Evolutionary conservation across 2,888 invertebrate species (phyloP).

Genomic region (Endotricha flammealis): DNA sequence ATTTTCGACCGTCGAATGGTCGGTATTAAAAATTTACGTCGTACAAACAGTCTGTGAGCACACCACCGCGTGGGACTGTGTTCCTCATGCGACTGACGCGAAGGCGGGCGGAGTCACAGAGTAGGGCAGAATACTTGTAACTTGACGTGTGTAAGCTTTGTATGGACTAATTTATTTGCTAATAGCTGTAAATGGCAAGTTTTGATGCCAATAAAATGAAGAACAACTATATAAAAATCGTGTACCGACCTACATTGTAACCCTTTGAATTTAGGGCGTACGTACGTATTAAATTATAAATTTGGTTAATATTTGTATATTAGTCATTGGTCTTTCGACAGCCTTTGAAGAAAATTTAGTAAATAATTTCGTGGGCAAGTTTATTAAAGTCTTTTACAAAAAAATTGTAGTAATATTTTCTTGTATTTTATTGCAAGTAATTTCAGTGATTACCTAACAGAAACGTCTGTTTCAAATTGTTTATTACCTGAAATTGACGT

Average conservation of each 20-base stretch:
- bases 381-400: no score
- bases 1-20: conserved; percentile 36
- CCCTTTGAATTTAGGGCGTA: not conserved
- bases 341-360: not conserved
- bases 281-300: not conserved
- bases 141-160: not conserved
- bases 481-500: no score
- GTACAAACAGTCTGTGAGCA: conserved; percentile 23
- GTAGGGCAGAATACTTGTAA: conserved; percentile 5
- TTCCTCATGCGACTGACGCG: conserved; percentile 30
- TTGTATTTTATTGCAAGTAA: no score
- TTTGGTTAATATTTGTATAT: not conserved
- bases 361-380: no score
- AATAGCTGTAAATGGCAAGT: no score
- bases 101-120: conserved; percentile 21
- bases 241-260: no score
- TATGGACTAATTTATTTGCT: conserved; percentile 8
- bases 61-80: conserved; percentile 13
- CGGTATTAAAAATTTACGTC: conserved; percentile 65
- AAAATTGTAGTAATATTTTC: no score
- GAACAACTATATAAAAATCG: no score
- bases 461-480: no score
- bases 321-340: not conserved
- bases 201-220: no score
- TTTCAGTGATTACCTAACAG: no score